A percentile compares a stretch with the other conserved stretches of the same genome.
Conservation (phyloP, 1,140 invertebrate genomes). For the Dendroctonus ponderosae region DNA sequence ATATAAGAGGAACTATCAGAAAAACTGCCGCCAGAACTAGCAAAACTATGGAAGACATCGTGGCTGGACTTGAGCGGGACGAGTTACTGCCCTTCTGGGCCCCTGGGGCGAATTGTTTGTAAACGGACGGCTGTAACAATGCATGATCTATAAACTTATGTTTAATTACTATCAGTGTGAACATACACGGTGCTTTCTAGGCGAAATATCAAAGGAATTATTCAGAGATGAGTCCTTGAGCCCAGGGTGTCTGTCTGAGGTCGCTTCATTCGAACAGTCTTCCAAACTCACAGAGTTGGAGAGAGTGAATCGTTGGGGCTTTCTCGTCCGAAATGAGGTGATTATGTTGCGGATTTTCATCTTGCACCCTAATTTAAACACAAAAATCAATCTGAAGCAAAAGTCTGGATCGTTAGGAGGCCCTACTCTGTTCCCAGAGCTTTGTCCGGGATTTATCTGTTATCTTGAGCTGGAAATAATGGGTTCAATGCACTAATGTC, state of each 20-base stretch:
- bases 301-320: conserved; percentile 15
- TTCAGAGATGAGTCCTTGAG: conserved; percentile 52
- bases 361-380: neutral
- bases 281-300: conserved; percentile 55
- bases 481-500: too few species aligned
- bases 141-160: neutral
- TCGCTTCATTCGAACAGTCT: conserved; percentile 57
- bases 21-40: conserved; percentile 46
- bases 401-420: too few species aligned
- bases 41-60: conserved; percentile 34
- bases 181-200: conserved; percentile 45
- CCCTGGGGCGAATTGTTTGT: conserved; percentile 29
- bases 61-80: conserved; percentile 44
- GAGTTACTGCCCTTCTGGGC: conserved; percentile 33
- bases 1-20: conserved; percentile 46
- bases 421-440: too few species aligned
- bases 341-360: conserved; percentile 32
- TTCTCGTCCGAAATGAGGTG: conserved; percentile 24
- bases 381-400: too few species aligned
- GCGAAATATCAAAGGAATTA: conserved; percentile 48
- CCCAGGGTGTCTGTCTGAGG: conserved; percentile 47
- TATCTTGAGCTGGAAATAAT: too few species aligned
- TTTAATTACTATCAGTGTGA: conserved; percentile 1
- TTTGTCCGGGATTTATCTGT: too few species aligned
- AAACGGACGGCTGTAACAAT: conserved; percentile 21